These are phyloP conservation scores for Chelonus insularis DNA, from an alignment of 1,140 invertebrate genomes.

Conservation along the genomic window DNA sequence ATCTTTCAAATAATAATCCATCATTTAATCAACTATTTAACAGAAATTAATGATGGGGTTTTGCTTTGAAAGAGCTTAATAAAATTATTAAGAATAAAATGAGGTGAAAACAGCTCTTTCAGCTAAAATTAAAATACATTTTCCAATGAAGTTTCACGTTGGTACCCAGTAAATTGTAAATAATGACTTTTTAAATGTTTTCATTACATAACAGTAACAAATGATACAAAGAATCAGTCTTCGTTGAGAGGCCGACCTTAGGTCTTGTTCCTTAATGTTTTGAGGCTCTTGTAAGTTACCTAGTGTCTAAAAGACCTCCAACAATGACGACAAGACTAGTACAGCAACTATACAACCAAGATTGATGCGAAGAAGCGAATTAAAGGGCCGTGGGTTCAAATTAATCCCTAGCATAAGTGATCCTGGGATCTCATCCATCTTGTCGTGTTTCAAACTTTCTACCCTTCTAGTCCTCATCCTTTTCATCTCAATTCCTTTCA, in stretches of 20 bases:
- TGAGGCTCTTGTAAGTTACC: neutral
- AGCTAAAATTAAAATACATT: too few relatives aligned
- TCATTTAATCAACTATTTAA: too few relatives aligned
- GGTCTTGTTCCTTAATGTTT: neutral
- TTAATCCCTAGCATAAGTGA: slow-evolving; percentile 22
- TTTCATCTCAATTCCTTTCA: slow-evolving; percentile 16
- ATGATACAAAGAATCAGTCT: neutral
- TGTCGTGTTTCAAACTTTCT: slow-evolving; percentile 17
- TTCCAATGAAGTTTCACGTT: too few relatives aligned
- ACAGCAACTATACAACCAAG: slow-evolving; percentile 4
- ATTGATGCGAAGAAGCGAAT: slow-evolving; percentile 18
- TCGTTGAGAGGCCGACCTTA: neutral
- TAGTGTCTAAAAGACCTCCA: slow-evolving; percentile 1
- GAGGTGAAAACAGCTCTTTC: too few relatives aligned
- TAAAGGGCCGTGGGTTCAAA: slow-evolving; percentile 20
- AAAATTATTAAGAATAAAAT: too few relatives aligned
- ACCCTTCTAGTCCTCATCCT: neutral
- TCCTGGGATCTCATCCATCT: slow-evolving; percentile 20
- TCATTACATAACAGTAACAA: too few relatives aligned
- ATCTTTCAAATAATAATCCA: too few relatives aligned
- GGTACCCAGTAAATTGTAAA: too few relatives aligned
- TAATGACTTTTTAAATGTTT: too few relatives aligned
- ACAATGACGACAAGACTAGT: slow-evolving; percentile 5
- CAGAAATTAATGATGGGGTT: too few relatives aligned
- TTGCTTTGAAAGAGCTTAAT: too few relatives aligned